Evolutionary conservation across 2,797 vertebrate genomes (phyloP).

Genomic region (Acipenser ruthenus): DNA sequence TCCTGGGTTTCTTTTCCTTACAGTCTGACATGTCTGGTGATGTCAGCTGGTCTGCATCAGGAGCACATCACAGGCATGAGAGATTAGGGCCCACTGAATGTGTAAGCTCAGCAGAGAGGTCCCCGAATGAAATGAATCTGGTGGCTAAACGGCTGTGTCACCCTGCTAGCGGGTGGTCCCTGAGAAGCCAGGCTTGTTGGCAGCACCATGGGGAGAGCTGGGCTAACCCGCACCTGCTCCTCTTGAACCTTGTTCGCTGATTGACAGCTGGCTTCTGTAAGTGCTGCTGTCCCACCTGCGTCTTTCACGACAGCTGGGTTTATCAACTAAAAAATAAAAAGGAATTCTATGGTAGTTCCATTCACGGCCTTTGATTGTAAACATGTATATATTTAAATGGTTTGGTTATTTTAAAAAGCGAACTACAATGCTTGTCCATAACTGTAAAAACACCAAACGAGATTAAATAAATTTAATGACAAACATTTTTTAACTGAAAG

Average conservation of each 20-base stretch:
- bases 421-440: too few species aligned
- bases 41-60: background rate
- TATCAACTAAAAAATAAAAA: too few species aligned
- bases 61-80: background rate
- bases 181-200: too few species aligned
- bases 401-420: too few species aligned
- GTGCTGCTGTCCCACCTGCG: slow-evolving; percentile 13
- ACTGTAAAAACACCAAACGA: too few species aligned
- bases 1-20: too few species aligned
- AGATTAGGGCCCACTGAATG: background rate
- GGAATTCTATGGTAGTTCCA: too few species aligned
- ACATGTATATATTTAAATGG: too few species aligned
- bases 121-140: background rate
- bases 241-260: slow-evolving; percentile 1
- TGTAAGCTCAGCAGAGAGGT: background rate
- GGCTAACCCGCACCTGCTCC: slow-evolving; percentile 15
- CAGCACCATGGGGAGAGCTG: background rate
- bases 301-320: background rate
- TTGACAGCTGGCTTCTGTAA: slow-evolving; percentile 5
- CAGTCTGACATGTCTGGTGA: background rate
- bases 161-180: background rate
- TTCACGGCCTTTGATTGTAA: too few species aligned
- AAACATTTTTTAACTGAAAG: too few species aligned
- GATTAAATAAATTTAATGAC: too few species aligned
- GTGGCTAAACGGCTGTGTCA: background rate